A percentile compares a stretch with the other conserved stretches of the same genome.
These are phyloP conservation scores for Saccostrea echinata DNA, from an alignment of 1,140 invertebrate species.

Conservation along the genomic window DNA sequence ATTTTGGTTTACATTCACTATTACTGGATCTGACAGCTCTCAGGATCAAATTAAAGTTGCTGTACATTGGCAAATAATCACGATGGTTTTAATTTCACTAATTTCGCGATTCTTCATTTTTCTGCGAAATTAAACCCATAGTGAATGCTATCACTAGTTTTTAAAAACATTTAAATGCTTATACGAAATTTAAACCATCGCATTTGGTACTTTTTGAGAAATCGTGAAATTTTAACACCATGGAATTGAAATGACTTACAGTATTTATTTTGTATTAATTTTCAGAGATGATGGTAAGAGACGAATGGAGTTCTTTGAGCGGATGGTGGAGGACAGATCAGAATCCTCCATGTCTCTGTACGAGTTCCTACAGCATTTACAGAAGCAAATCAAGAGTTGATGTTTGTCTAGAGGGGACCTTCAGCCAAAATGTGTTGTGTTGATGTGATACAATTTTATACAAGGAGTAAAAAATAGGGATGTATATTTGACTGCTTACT, in stretches of 20 bases:
- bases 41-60: no score
- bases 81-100: no score
- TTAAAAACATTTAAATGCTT: no score
- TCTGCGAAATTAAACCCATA: no score
- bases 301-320: conserved; percentile 90
- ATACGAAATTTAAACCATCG: no score
- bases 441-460: conserved; percentile 11
- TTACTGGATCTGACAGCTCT: no score
- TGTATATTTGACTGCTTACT: background rate
- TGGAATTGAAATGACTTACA: no score
- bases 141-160: no score
- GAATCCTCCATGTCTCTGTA: conserved; percentile 97
- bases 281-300: conserved; percentile 92
- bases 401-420: conserved; percentile 8
- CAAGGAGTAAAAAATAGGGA: background rate
- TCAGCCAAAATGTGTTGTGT: conserved; percentile 8
- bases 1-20: background rate
- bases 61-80: no score
- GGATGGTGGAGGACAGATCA: conserved; percentile 95
- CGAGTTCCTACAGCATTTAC: conserved; percentile 98
- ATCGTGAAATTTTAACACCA: no score
- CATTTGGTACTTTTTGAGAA: no score
- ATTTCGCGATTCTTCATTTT: no score
- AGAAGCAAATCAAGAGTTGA: conserved; percentile 88
- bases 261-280: conserved; percentile 30